These are phyloP conservation scores for Semicossyphus pulcher DNA, from an alignment of 2,113 vertebrate genomes.

Conservation along the genomic window DNA sequence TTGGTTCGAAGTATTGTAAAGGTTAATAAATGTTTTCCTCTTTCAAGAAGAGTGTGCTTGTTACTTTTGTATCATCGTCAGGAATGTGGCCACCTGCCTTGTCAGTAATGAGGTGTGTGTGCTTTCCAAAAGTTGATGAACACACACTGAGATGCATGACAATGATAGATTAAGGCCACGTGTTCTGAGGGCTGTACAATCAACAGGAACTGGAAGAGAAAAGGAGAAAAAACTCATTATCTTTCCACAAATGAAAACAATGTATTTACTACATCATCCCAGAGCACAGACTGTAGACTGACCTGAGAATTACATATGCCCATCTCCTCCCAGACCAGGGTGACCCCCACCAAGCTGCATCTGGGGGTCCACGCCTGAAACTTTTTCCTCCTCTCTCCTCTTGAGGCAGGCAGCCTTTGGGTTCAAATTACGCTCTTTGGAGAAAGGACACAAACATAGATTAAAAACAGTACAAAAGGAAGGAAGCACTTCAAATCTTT, in stretches of 20 bases:
- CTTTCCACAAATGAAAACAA: background rate
- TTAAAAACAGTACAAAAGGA: background rate
- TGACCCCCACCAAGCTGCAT: conserved; percentile 91
- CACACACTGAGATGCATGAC: conserved; percentile 78
- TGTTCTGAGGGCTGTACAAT: conserved; percentile 81
- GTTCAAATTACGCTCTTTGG: conserved; percentile 95
- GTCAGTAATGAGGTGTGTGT: conserved; percentile 65
- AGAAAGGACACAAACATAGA: conserved; percentile 14
- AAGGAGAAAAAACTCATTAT: conserved; percentile 5
- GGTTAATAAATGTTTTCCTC: conserved; percentile 46
- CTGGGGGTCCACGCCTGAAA: conserved; percentile 92
- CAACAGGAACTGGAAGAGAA: conserved; percentile 77
- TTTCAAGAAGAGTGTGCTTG: conserved; percentile 61
- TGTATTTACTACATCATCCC: background rate
- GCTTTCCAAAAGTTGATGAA: conserved; percentile 65
- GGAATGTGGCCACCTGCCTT: conserved; percentile 76
- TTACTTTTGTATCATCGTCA: conserved; percentile 54
- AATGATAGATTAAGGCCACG: conserved; percentile 85
- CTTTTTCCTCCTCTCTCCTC: conserved; percentile 97
- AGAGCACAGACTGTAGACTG: background rate
- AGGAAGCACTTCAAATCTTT: background rate
- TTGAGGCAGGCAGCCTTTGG: conserved; percentile 98
- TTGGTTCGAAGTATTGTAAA: conserved; percentile 55
- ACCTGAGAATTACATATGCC: conserved; percentile 91
- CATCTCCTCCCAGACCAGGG: conserved; percentile 87